Evolutionary conservation across 2,888 invertebrate species (phyloP), one percentile per base, ranked within the genome.

Genomic region (Archips crataeganus): DNA sequence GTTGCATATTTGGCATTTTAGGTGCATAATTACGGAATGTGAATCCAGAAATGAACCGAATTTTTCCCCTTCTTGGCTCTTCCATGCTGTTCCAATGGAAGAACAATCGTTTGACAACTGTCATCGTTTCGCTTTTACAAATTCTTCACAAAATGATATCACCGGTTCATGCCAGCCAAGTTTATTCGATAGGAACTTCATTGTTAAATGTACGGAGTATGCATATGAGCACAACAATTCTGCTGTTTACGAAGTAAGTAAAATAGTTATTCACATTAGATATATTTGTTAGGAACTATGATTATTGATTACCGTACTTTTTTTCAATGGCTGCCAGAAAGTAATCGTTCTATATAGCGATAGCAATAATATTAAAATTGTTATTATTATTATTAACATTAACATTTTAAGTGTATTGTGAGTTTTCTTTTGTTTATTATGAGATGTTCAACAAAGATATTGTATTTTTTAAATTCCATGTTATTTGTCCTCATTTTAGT

Each of bases 181-280:
- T 39, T 11, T 63, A 32, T 73, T 73, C 13, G 57, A 69, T 34
- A 63, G 47, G 9, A 49, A 49, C 32, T 59, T 47, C 1, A 15
- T 54, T 4, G 39, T 68, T 2, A 34, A 39, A 32, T 73, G 73
- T 49, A 51, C 47, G 4, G 68, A 73, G 2, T 69, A 73, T 34
- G 34, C 62, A 4, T 73, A 68, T 69, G 59, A 69, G 51, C 49
- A 73, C 13, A 63, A 68, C 0, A 73, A 73, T 32, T 51, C 73
- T 6, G 73, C 68, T 47, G 63, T 73, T 63, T 73, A 69, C 39
- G 73, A 73, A n/a, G 73, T 73, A 63, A 59, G 68, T 23, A 45
- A 11, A 45, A 45, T 23, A 23, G 23, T 23, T 23, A 23, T 1
- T 23, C 1, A 23, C 23, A 23, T 23, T 23, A 23, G 23, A 23